phyloP scores from a whole-genome alignment of 2,888 invertebrate genomes.

The Trichacis sp. region DNA sequence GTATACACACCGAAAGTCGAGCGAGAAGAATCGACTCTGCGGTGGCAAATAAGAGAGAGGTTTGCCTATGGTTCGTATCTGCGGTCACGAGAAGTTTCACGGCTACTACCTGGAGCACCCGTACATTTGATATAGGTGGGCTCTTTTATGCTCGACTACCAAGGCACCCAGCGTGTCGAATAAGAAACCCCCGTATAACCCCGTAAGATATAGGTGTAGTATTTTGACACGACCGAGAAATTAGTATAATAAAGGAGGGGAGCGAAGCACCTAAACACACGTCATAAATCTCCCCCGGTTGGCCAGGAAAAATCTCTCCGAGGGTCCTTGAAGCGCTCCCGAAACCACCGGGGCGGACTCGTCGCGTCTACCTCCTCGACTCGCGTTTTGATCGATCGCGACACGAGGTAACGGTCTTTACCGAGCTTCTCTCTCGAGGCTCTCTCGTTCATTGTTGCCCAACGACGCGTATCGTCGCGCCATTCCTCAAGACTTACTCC shows the following conservation, averaged over 20 bases:
- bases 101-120: slow-evolving; percentile 42
- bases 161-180: slow-evolving; percentile 65
- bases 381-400: slow-evolving; percentile 37
- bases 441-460: slow-evolving; percentile 11
- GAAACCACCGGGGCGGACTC: slow-evolving; percentile 32
- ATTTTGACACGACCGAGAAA: slow-evolving; percentile 67
- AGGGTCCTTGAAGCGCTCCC: slow-evolving; percentile 35
- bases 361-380: slow-evolving; percentile 21
- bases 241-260: slow-evolving; percentile 66
- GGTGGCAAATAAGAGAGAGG: slow-evolving; percentile 28
- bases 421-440: slow-evolving; percentile 12
- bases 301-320: slow-evolving; percentile 25
- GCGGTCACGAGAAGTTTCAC: slow-evolving; percentile 26
- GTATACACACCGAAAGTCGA: slow-evolving; percentile 15
- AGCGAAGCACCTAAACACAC: slow-evolving; percentile 61
- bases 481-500: too few species aligned
- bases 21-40: slow-evolving; percentile 15
- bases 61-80: slow-evolving; percentile 29
- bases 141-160: slow-evolving; percentile 61
- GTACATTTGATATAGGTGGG: slow-evolving; percentile 60
- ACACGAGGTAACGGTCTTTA: slow-evolving; percentile 25
- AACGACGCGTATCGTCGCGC: background rate
- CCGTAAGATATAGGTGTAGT: slow-evolving; percentile 47
- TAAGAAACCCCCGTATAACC: slow-evolving; percentile 55
- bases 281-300: slow-evolving; percentile 61